Percentiles rank a stretch among this genome's conserved stretches.
Evolutionary conservation across 2,113 vertebrate genomes (phyloP).

Genomic region (Tapirus terrestris): DNA sequence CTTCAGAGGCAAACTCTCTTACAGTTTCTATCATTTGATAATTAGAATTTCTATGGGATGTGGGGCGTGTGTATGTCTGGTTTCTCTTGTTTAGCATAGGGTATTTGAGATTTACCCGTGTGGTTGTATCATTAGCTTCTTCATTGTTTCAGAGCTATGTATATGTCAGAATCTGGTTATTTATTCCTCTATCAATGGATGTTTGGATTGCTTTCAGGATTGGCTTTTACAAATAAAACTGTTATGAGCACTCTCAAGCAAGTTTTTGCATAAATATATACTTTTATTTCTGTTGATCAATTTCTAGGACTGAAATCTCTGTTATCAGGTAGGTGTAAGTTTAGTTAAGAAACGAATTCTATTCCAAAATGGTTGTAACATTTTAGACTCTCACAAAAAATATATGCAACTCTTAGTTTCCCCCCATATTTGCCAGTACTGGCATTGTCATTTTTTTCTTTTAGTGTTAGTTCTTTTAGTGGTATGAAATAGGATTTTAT

Average conservation of each 20-base stretch:
- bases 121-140: not conserved
- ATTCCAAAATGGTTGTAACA: not conserved
- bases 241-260: not conserved
- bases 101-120: no score
- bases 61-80: not conserved
- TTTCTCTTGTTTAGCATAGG: not conserved
- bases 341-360: not conserved
- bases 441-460: not conserved
- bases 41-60: not conserved
- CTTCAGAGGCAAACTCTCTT: not conserved
- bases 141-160: not conserved
- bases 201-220: not conserved
- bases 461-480: not conserved
- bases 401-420: not conserved
- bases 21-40: not conserved
- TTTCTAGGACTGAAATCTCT: not conserved
- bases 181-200: not conserved
- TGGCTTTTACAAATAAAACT: not conserved
- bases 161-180: not conserved
- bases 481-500: not conserved
- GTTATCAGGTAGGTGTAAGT: not conserved
- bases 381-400: not conserved
- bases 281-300: not conserved
- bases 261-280: not conserved
- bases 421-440: not conserved